Base-by-base conservation (phyloP, 53 echinoderm and acorn worm species). In the Echinarachnius parma region DNA sequence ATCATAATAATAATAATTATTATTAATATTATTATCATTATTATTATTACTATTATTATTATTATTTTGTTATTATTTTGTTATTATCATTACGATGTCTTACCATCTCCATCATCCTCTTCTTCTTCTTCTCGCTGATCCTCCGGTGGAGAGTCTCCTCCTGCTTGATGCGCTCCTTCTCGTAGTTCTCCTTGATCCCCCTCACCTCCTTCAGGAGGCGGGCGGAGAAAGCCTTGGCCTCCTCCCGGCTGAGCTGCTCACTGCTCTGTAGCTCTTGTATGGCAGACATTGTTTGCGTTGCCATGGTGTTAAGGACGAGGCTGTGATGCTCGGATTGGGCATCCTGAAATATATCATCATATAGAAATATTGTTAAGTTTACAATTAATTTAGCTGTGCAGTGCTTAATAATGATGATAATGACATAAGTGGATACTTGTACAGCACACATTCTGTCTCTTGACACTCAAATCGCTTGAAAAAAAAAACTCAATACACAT, bases 111-210 rank as follows among this genome's bases (percentile, higher is more conserved):
- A 69, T 81, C 14, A 98, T 61, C 53, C 75, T 76, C 31, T 77
- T 84, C 54, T 82, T 98, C 89, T 98, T 98, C 34, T 80, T 19
- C 19, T 88, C 84, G 39, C 88, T 92, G 80, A 98, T 48, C 59
- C 71, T 82, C 80, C 83, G 92, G 62, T 98, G 98, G 16, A 98
- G 49, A 3, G 15, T 65, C 21, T 88, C 86, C 46, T 98, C 92
- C 76, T 92, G 98, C 29, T 64, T 78, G 15, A 52, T 76, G 66
- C 81, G 78, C 29, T 98, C 89, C 52, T 69, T 59, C 28, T 98
- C 98, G 46, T 84, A 88, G 36, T 78, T 75, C 22, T 83, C 85
- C 65, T 98, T 98, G 21, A 77, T 79, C 2, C 54, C 75, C 32
- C 70, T 54, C 22, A 98, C 76, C 9, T 98, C 92, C 37, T 83